Percentiles rank a stretch among this genome's conserved stretches.
phyloP scores from a whole-genome alignment of 2,888 invertebrate species.

The Tenodera sinensis region DNA sequence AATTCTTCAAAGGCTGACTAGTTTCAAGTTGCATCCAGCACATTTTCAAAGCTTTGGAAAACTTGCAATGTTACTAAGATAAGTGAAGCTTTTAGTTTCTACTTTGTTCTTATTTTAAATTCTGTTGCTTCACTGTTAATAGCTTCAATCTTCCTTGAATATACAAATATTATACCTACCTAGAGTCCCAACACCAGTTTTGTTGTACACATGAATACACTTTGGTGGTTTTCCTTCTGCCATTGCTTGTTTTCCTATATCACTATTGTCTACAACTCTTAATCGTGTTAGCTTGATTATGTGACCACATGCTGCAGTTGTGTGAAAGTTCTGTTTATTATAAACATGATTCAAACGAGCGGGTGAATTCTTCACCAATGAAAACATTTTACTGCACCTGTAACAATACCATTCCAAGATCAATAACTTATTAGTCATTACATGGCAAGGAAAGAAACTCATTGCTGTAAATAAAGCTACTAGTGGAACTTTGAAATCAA shows the following conservation, averaged over 20 bases:
- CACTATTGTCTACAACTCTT: slow-evolving; percentile 95
- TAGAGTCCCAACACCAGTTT: slow-evolving; percentile 58
- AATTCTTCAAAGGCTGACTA: too few relatives aligned
- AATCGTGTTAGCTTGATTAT: slow-evolving; percentile 73
- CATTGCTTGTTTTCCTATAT: slow-evolving; percentile 92
- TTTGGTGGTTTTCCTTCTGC: slow-evolving; percentile 89
- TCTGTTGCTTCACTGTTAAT: too few relatives aligned
- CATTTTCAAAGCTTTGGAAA: too few relatives aligned
- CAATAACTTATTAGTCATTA: too few relatives aligned
- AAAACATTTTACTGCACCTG: background rate
- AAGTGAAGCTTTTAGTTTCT: too few relatives aligned
- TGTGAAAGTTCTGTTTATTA: slow-evolving; percentile 48
- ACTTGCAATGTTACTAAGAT: too few relatives aligned
- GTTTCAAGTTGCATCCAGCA: too few relatives aligned
- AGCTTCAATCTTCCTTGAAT: too few relatives aligned
- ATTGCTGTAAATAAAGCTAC: too few relatives aligned
- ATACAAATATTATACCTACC: slow-evolving; percentile 45
- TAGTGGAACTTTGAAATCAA: too few relatives aligned
- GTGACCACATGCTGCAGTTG: slow-evolving; percentile 57
- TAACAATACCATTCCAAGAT: background rate
- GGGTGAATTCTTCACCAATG: background rate
- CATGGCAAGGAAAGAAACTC: too few relatives aligned
- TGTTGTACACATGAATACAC: slow-evolving; percentile 92
- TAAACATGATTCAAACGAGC: background rate
- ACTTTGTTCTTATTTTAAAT: too few relatives aligned